Evolutionary conservation across 2,888 invertebrate species (phyloP).

Genomic region (Andrena praecox): DNA sequence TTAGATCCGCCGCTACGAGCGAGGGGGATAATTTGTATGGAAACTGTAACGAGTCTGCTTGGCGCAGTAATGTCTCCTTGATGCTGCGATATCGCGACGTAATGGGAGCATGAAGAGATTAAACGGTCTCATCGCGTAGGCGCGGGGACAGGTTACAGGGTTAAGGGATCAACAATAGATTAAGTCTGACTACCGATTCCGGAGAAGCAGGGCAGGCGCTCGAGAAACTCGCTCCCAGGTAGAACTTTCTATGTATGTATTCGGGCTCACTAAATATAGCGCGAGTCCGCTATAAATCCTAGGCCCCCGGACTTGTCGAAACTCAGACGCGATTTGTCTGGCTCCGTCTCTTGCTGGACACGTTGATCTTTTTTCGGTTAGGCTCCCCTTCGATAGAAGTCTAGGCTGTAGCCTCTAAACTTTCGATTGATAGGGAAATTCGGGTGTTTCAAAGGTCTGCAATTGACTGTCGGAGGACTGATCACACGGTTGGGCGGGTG

Average conservation of each 20-base stretch:
- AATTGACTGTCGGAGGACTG: no score
- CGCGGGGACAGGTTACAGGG: not conserved
- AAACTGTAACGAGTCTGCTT: not conserved
- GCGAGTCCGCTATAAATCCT: constrained; percentile 79
- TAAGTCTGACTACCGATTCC: constrained; percentile 16
- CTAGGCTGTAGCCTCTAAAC: no score
- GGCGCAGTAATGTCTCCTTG: not conserved
- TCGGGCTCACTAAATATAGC: constrained; percentile 83
- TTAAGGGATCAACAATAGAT: not conserved
- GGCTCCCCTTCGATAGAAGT: not conserved
- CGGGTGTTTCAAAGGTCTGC: no score
- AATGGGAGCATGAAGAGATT: not conserved
- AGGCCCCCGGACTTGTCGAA: constrained; percentile 69
- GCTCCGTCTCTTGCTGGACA: constrained; percentile 30
- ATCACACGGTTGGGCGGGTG: no score
- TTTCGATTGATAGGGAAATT: no score
- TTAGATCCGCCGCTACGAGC: not conserved
- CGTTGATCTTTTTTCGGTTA: not conserved
- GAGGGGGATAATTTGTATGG: not conserved
- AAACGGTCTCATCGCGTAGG: not conserved
- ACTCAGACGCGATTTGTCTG: constrained; percentile 35
- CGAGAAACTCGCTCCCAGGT: constrained; percentile 56
- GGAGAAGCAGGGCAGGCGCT: constrained; percentile 34
- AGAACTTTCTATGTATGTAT: constrained; percentile 75
- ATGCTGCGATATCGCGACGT: not conserved